Evolutionary conservation across 2,888 invertebrate species (phyloP).

Genomic region (Lepidocyrtoides sp.): DNA sequence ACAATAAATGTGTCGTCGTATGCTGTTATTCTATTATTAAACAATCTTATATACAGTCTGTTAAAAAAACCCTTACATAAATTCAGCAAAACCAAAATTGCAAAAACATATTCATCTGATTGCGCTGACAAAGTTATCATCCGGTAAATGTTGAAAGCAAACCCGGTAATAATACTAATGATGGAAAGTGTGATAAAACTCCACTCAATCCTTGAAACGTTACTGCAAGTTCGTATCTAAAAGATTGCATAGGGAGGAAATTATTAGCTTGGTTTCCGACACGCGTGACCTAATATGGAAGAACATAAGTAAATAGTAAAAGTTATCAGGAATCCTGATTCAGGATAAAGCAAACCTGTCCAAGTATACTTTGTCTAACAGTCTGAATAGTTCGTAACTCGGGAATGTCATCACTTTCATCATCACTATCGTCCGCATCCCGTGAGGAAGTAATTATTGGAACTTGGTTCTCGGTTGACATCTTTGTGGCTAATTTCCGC

Average conservation of each 20-base stretch:
- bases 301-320: neutral
- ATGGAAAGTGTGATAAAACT: conserved; percentile 71
- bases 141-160: conserved; percentile 79
- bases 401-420: conserved; percentile 63
- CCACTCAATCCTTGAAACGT: conserved; percentile 80
- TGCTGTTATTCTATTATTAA: too few species aligned
- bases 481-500: neutral
- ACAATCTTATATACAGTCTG: too few species aligned
- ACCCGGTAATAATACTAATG: conserved; percentile 67
- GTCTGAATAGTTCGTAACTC: conserved; percentile 22
- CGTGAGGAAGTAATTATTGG: neutral
- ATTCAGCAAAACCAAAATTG: conserved; percentile 81
- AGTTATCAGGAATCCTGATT: neutral
- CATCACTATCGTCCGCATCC: conserved; percentile 47
- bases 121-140: conserved; percentile 72
- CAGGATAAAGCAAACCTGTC: too few species aligned
- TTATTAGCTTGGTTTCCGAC: too few species aligned
- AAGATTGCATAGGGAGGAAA: too few species aligned
- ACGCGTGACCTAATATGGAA: too few species aligned
- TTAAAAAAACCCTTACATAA: conserved; percentile 81
- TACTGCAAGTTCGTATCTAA: conserved; percentile 80
- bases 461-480: neutral
- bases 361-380: conserved; percentile 77
- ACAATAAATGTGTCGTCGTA: too few species aligned
- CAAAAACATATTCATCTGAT: conserved; percentile 81